These are phyloP conservation scores for Mesorhabditis belari DNA, from an alignment of 2,888 invertebrate genomes.

Conservation along the genomic window DNA sequence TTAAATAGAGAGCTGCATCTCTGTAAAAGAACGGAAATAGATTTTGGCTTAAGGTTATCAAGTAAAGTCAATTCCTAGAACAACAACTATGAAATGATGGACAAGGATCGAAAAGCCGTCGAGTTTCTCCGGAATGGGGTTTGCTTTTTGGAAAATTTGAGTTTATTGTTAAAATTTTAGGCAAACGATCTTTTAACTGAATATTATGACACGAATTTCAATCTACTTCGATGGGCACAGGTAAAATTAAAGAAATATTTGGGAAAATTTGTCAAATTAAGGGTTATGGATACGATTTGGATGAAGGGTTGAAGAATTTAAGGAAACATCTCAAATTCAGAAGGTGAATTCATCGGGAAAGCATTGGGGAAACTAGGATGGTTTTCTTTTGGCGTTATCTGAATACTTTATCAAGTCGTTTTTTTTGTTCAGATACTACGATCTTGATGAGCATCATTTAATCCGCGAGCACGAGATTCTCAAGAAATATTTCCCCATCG, in stretches of 20 bases:
- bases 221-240: conserved; percentile 39
- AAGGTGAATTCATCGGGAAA: too few species aligned
- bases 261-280: background rate
- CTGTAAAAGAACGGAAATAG: too few species aligned
- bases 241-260: conserved; percentile 4
- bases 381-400: background rate
- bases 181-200: conserved; percentile 28
- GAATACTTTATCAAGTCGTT: too few species aligned
- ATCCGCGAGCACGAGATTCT: conserved; percentile 29
- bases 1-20: too few species aligned
- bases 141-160: background rate
- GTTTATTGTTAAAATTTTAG: conserved; percentile 11
- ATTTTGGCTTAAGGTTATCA: too few species aligned
- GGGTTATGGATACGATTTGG: conserved; percentile 28
- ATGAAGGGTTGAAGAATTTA: conserved; percentile 27
- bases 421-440: conserved; percentile 24
- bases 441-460: conserved; percentile 24
- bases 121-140: background rate
- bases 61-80: too few species aligned
- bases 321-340: conserved; percentile 35
- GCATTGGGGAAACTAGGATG: too few species aligned
- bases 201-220: conserved; percentile 36
- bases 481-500: conserved; percentile 39
- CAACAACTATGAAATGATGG: background rate
- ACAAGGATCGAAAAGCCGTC: background rate